Evolutionary conservation across 2,888 invertebrate genomes (phyloP), one percentile per base, ranked within the genome.

Genomic region (Marronus borbonicus): DNA sequence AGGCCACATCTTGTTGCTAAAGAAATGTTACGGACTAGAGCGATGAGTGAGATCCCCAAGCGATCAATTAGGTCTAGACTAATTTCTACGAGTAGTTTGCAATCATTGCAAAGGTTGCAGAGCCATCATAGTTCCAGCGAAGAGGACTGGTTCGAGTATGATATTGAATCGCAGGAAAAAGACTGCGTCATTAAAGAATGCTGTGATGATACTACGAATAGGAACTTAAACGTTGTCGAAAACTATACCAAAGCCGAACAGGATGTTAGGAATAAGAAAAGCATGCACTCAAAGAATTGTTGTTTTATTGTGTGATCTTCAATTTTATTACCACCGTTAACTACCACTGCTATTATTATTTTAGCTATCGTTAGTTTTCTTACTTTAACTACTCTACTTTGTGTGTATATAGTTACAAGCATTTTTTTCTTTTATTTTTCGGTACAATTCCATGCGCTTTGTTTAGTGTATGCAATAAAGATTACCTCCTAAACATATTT

Each of bases 101-200:
- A 83, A 17, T 87, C 88, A 1, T 82, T 88, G 39, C 83, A 85
- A 20, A 82, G 89, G 79, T 81, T 88, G 44, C 87, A 89, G 78
- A 88, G 88, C 79, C 89, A 89, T 80, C 89, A 89, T 80, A 89
- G 89, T 82, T 89, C 89, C 20, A 89, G 89, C 4, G 89, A 88
- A 50, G 90, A 89, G 83, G 89, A 89, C 75, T 89, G 89, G 90
- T 89, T 88, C 82, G 89, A 89, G 82, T 88, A 88, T 80, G 87
- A 88, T 39, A 58, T 72, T 17, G 58, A 72, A 36, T 60, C 77
- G 10, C 49, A 65, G 39, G 76, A 24, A 74, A 76, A 60, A 69
- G 58, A 58, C 44, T 58, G 52, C 20, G 72, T 72, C 7, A 58
- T 72, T 60, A 72, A 76, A 66, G 78, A 65, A 76, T 52, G 74